A percentile compares a stretch with the other conserved stretches of the same genome.
These are phyloP conservation scores for Hylomyscus alleni DNA, from an alignment of 2,797 vertebrate genomes.

Conservation along the genomic window DNA sequence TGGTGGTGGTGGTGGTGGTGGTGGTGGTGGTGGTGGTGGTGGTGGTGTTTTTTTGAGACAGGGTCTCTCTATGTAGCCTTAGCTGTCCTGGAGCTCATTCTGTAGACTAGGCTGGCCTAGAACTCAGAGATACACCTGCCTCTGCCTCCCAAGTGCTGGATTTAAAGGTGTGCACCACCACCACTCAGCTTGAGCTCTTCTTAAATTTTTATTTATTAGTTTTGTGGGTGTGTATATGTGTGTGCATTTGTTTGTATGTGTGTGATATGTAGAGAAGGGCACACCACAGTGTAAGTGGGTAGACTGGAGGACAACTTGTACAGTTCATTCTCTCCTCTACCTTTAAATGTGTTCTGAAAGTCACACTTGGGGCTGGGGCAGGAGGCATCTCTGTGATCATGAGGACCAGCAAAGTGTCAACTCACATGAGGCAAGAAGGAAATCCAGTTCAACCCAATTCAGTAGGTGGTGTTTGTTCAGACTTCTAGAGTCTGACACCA, in stretches of 20 bases:
- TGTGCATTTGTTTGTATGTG: not conserved
- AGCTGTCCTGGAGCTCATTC: not conserved
- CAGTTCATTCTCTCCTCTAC: not conserved
- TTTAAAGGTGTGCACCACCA: not conserved
- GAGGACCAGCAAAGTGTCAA: not conserved
- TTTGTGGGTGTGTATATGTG: not conserved
- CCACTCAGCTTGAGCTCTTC: not conserved
- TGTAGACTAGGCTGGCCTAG: not conserved
- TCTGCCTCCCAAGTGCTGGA: not conserved
- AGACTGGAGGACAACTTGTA: not conserved
- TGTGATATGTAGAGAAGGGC: not conserved
- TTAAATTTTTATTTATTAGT: not conserved
- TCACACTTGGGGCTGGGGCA: not conserved
- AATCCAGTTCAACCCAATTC: not conserved
- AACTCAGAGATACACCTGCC: not conserved
- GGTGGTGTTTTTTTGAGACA: not conserved
- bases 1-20: too few species aligned
- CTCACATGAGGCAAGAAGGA: not conserved
- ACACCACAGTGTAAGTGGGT: not conserved
- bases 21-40: too few species aligned
- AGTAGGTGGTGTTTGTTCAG: not conserved
- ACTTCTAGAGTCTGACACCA: not conserved
- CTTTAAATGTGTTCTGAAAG: not conserved
- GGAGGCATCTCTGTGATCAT: not conserved
- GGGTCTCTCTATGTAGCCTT: not conserved